A percentile compares a stretch with the other conserved stretches of the same genome.
These are phyloP conservation scores for Spea hammondii DNA, from an alignment of 2,797 vertebrate genomes.

Conservation along the genomic window DNA sequence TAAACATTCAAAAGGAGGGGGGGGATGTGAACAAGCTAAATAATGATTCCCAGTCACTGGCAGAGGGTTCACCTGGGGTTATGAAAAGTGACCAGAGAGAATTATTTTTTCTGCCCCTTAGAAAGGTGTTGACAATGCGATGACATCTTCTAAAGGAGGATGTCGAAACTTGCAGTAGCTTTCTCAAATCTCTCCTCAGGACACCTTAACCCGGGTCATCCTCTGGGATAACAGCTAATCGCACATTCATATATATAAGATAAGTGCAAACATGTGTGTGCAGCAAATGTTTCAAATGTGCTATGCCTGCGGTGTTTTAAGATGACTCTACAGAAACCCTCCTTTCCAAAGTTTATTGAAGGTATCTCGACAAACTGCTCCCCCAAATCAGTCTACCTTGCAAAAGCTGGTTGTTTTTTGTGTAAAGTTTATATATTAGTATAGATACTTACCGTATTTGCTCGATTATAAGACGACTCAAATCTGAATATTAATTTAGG, in stretches of 20 bases:
- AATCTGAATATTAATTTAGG: no score
- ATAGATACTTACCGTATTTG: no score
- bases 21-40: neutral
- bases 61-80: conserved; percentile 41
- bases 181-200: conserved; percentile 20
- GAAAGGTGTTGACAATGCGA: conserved; percentile 45
- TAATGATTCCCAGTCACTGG: conserved; percentile 10
- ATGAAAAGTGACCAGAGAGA: conserved; percentile 37
- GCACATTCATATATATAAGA: conserved; percentile 6
- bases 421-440: no score
- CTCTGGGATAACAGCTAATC: conserved; percentile 21
- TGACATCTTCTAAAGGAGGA: conserved; percentile 43
- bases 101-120: conserved; percentile 3
- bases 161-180: conserved; percentile 31
- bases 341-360: no score
- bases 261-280: conserved; percentile 26
- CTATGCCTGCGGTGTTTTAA: conserved; percentile 16
- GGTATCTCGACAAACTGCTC: no score
- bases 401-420: no score
- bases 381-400: no score
- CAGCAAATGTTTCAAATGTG: conserved; percentile 1
- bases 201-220: conserved; percentile 30
- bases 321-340: conserved; percentile 58
- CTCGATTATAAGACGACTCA: no score
- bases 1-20: no score